These are phyloP conservation scores for Sapajus apella DNA, from an alignment of 2,113 vertebrate genomes.

Conservation along the genomic window DNA sequence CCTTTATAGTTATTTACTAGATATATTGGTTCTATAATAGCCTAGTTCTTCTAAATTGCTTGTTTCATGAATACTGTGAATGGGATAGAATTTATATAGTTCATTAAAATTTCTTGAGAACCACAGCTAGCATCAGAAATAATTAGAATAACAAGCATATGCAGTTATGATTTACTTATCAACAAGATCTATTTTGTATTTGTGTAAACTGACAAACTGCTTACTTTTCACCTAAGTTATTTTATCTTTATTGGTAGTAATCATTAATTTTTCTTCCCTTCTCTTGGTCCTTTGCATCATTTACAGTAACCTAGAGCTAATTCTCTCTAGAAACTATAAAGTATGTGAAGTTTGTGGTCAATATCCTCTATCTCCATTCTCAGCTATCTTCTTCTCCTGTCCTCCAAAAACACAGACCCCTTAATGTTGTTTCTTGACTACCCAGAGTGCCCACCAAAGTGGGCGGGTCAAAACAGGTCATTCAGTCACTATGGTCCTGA, in stretches of 20 bases:
- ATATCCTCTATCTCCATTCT: neutral
- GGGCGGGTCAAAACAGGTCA: neutral
- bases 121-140: constrained; percentile 12
- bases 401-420: neutral
- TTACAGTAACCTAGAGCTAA: neutral
- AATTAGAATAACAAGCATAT: constrained; percentile 26
- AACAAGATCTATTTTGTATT: neutral
- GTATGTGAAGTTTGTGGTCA: neutral
- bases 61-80: constrained; percentile 28
- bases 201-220: neutral
- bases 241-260: neutral
- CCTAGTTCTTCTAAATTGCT: constrained; percentile 19
- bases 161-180: constrained; percentile 11
- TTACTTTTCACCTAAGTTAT: constrained; percentile 9
- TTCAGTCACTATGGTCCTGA: neutral
- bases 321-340: neutral
- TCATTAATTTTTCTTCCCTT: neutral
- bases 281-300: neutral
- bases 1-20: neutral
- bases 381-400: neutral
- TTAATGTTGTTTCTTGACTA: neutral
- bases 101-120: constrained; percentile 28
- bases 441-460: neutral
- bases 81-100: neutral
- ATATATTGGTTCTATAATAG: constrained; percentile 14